Conservation (phyloP, 1,140 invertebrate species). For the Drosophila nebulosa region DNA sequence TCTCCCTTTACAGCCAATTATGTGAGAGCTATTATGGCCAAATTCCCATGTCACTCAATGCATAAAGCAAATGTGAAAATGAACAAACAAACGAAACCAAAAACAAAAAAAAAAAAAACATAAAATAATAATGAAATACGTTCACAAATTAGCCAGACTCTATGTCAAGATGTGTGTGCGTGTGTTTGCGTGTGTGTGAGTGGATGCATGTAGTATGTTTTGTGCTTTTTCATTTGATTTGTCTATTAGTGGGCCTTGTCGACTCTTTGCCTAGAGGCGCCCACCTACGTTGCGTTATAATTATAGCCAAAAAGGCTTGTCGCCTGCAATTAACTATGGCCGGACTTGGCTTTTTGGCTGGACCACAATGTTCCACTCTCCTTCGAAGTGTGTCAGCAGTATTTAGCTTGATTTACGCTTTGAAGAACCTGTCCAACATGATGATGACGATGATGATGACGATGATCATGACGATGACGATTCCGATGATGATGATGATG, state of each 20-base stretch:
- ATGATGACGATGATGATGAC: background rate
- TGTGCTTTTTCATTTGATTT: conserved; percentile 54
- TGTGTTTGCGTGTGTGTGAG: conserved; percentile 4
- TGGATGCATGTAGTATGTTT: background rate
- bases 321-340: conserved; percentile 58
- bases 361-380: conserved; percentile 22
- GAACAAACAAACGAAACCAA: conserved; percentile 12
- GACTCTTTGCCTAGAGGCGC: conserved; percentile 30
- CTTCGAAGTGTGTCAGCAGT: conserved; percentile 24
- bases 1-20: conserved; percentile 67
- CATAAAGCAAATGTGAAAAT: conserved; percentile 46
- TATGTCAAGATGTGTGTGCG: conserved; percentile 21
- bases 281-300: conserved; percentile 73
- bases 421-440: conserved; percentile 40
- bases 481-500: background rate
- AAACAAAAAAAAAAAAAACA: background rate
- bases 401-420: conserved; percentile 65
- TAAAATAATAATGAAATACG: conserved; percentile 58
- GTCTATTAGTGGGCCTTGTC: conserved; percentile 48
- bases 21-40: conserved; percentile 70
- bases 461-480: background rate
- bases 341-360: conserved; percentile 37
- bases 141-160: conserved; percentile 73
- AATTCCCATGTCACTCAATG: conserved; percentile 77
- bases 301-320: conserved; percentile 76